Base-by-base conservation (phyloP, 2,113 vertebrate species). In the Cichladusa arquata region DNA sequence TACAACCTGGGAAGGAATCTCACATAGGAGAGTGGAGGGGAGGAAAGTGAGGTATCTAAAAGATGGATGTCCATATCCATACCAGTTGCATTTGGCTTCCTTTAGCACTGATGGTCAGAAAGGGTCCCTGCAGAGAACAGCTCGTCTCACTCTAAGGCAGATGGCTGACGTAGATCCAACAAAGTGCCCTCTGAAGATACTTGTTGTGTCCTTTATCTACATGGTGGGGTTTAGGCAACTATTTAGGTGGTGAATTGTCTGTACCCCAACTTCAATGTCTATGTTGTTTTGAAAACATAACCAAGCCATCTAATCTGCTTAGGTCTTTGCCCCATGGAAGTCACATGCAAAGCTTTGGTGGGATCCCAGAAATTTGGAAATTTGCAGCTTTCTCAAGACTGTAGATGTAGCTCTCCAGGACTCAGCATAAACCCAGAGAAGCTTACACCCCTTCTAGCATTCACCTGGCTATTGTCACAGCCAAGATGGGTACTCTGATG, bases 311-410 rank as follows among this genome's bases (percentile, higher is more conserved):
- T 47, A 38, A 70, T 57, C 25, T 42, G 8, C 28, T 77, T 72
- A 50, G 47, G 38, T 16, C 61, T 87, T 69, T 1, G 0, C 4
- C 24, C n/a, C 0, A 0, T 28, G 33, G 23, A 29, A 85, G 7
- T 25, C 0, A 1, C 28, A 23, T 2, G 6, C 33, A 88, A 88
- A 60, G 45, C 20, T 34, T 56, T 26, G 38, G 33, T 74, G 61
- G 47, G 19, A 66, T 45, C 60, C 38, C 24, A 50, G 40, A 42
- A 42, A 42, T 42, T 16, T 48, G 45, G 36, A 42, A 72, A 82
- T 72, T 25, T 72, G 25, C 22, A n/a, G 48, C 19, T 60, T 86
- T 12, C 20, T 40, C 45, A 17, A 20, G 81, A 38, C 22, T 29
- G 54, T 23, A 47, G n/a, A 2, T 0, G 23, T 48, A 34, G 9